Conservation (phyloP, 2,113 vertebrate genomes). For the Thalassoma bifasciatum region DNA sequence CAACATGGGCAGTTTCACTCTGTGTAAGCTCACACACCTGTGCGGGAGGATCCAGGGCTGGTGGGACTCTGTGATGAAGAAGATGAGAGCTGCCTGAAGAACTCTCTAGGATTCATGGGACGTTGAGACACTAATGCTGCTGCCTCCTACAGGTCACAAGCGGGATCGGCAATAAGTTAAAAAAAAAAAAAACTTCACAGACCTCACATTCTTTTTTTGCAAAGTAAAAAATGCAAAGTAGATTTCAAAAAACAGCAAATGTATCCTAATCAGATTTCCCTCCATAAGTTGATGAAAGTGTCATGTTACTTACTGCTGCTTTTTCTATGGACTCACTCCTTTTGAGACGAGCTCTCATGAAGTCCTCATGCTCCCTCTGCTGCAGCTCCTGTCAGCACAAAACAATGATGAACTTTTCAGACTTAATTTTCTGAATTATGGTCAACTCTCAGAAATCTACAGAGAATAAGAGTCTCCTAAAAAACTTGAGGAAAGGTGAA, state of each 20-base stretch:
- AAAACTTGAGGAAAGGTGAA: no score
- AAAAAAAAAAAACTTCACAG: slow-evolving; percentile 1
- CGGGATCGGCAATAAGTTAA: not conserved
- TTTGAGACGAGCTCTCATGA: slow-evolving; percentile 80
- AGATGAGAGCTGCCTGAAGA: slow-evolving; percentile 87
- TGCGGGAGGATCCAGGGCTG: slow-evolving; percentile 75
- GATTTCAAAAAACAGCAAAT: no score
- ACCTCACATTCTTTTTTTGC: no score
- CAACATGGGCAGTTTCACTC: no score
- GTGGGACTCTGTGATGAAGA: slow-evolving; percentile 78
- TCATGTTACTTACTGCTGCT: slow-evolving; percentile 83
- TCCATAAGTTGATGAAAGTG: not conserved
- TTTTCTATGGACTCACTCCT: slow-evolving; percentile 86
- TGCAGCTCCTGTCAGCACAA: slow-evolving; percentile 74
- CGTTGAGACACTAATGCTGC: slow-evolving; percentile 86
- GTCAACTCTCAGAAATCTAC: no score
- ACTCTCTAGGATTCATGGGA: slow-evolving; percentile 84
- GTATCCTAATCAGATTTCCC: not conserved
- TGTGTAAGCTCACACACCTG: slow-evolving; percentile 60
- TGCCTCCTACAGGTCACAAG: slow-evolving; percentile 80
- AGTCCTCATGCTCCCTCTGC: slow-evolving; percentile 84
- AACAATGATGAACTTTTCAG: no score
- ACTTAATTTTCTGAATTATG: no score
- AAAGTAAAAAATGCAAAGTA: no score
- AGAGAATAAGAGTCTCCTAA: no score